Conservation (phyloP, 2,113 vertebrate genomes). For the Serinus canaria region DNA sequence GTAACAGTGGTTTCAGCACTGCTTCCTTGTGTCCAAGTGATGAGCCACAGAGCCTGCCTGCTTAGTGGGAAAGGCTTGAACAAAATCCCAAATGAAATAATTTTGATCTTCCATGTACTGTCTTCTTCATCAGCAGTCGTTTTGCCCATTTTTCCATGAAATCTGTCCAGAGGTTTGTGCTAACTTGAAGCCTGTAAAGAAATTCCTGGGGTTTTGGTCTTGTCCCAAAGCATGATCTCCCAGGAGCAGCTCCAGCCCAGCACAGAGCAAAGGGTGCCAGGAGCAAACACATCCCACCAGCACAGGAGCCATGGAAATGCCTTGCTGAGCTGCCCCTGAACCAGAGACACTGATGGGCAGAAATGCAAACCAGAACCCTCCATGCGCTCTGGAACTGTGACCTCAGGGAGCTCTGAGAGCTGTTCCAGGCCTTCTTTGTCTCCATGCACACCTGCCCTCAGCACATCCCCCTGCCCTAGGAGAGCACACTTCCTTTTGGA, state of each 20-base stretch:
- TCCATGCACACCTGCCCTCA: not conserved
- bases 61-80: not conserved
- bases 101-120: not conserved
- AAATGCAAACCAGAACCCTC: not conserved
- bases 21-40: not conserved
- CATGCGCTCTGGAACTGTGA: not conserved
- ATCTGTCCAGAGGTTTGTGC: not conserved
- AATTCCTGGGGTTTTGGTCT: not conserved
- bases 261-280: not conserved
- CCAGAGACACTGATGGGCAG: not conserved
- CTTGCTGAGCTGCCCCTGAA: not conserved
- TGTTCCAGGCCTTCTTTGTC: not conserved
- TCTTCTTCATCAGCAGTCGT: not conserved
- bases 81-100: not conserved
- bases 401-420: accelerated
- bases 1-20: not conserved
- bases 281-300: not conserved
- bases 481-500: not conserved
- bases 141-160: not conserved
- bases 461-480: not conserved
- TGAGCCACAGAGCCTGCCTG: not conserved
- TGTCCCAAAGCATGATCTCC: not conserved
- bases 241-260: not conserved
- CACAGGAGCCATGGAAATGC: not conserved
- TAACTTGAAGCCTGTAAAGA: not conserved